Evolutionary conservation across 2,113 vertebrate species (phyloP).

Genomic region (Sylvietta virens): DNA sequence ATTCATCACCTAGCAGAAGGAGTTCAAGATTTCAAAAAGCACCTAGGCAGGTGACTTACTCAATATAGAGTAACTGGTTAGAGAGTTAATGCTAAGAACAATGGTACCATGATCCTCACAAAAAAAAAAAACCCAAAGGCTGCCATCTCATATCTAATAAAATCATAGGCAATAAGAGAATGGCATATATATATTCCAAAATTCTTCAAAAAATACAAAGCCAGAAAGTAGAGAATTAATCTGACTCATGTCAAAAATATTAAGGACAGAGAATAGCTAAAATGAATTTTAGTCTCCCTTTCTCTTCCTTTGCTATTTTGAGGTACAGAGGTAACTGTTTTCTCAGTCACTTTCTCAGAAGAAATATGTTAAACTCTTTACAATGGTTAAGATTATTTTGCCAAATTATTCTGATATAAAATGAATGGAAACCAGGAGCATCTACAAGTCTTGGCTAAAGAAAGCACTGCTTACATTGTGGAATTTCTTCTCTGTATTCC

Average conservation of each 20-base stretch:
- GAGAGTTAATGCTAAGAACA: neutral
- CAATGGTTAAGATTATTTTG: neutral
- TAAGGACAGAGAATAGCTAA: neutral
- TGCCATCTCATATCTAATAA: neutral
- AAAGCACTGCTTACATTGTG: neutral
- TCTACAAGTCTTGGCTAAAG: neutral
- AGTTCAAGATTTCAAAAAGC: neutral
- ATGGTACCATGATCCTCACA: neutral
- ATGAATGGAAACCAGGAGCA: neutral
- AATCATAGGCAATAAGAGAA: neutral
- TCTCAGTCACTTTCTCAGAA: neutral
- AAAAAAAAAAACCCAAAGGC: neutral
- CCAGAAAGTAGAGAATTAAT: neutral
- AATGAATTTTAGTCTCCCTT: neutral
- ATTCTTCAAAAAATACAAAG: neutral
- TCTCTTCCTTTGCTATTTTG: neutral
- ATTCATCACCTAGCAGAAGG: fast-evolving
- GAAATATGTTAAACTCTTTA: neutral
- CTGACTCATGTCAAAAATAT: neutral
- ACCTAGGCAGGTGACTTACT: neutral
- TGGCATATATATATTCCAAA: fast-evolving
- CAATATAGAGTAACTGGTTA: neutral
- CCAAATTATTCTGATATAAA: neutral
- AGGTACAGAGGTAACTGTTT: neutral
- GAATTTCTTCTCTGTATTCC: neutral